phyloP scores from a whole-genome alignment of 2,113 vertebrate species.

The Pygoscelis adeliae region DNA sequence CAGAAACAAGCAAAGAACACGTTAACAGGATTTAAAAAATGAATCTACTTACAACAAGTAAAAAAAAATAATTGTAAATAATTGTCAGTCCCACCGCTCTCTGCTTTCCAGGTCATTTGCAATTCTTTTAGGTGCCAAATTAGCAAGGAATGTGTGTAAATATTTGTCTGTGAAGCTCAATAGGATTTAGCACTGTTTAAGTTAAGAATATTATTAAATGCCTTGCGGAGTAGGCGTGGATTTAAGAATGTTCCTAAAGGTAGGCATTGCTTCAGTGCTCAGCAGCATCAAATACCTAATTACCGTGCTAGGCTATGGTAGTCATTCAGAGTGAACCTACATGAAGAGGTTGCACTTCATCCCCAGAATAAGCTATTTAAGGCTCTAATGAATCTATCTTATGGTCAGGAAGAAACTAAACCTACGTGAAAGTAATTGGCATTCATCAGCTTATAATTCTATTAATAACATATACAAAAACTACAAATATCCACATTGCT shows the following conservation, averaged over 20 bases:
- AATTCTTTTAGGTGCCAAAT: neutral
- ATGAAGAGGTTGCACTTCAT: neutral
- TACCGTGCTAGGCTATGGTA: fast-evolving
- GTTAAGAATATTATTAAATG: neutral
- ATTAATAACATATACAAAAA: neutral
- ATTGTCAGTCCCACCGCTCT: neutral
- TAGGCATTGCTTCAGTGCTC: neutral
- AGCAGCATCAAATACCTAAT: neutral
- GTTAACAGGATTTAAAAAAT: neutral
- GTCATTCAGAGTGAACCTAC: neutral
- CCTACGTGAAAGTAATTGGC: neutral
- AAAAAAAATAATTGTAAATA: neutral
- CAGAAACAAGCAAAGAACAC: neutral
- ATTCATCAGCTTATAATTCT: neutral
- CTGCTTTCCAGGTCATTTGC: neutral
- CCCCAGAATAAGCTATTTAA: neutral
- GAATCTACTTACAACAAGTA: neutral
- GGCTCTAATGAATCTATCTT: neutral
- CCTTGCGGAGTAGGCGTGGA: neutral
- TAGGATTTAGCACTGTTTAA: neutral
- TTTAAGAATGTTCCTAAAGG: neutral
- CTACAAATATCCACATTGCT: neutral
- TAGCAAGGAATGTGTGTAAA: neutral
- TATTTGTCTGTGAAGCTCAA: neutral
- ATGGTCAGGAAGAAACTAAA: neutral